Base-by-base conservation (phyloP, 2,797 vertebrate genomes). In the Morus bassanus region DNA sequence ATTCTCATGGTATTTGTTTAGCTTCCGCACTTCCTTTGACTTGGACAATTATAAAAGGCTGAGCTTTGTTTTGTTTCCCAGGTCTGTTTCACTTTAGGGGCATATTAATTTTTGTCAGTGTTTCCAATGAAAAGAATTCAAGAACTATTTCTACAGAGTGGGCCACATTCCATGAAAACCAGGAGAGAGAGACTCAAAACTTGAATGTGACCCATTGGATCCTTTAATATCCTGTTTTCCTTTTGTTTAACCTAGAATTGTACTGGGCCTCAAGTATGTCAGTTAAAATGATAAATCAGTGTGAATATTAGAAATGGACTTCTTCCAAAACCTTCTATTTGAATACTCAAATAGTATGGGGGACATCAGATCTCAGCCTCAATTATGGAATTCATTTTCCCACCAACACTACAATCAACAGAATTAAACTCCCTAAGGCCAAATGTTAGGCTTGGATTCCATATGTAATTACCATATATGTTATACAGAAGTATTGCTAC, bases 201-300 rank as follows among this genome's bases (percentile, higher is more conserved):
- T 95, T 96, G 93, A 86, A 91, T 61, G 16, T 3, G 0, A 69
- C 53, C 90, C 78, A 93, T 41, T 6, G 1, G 63, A 88, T 83
- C 60, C 63, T 93, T 92, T 93, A 92, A 89, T 92, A 92, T 92
- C 78, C 86, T 64, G 37, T 53, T 96, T 96, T 91, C 70, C 68
- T 87, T 90, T 93, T 85, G 56, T 91, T 94, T 85, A 91, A 85
- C 67, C 73, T 94, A 81, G 31, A 91, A 48, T 72, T 81, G 69
- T n/a, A 43, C 73, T 82, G 41, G 54, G 51, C 50, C 92, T 27
- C 64, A 83, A 94, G 57, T 28, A 23, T 6, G 35, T 77, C 84
- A 74, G 60, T 48, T 94, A 68, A 95, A 91, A 68, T 88, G 75
- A 95, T 88, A 89, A 89, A 94, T 94, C 79, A 79, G 22, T 2